Evolutionary conservation across 2,797 vertebrate species (phyloP), one percentile per base, ranked within the genome.

Genomic region (Craterocephalus amniculus): DNA sequence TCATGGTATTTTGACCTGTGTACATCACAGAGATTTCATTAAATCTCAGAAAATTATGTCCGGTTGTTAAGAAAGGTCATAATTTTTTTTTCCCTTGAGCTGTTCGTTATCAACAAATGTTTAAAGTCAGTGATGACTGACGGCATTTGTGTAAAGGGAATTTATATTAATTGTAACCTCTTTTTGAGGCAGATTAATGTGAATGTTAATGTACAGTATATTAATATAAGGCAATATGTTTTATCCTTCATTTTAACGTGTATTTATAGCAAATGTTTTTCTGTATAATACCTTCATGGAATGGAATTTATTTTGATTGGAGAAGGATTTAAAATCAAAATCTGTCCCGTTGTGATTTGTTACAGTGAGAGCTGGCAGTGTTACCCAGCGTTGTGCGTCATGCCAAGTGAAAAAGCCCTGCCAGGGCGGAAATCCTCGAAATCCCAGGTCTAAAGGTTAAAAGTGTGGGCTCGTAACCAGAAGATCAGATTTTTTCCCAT

Each of bases 391-490:
- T 74, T 58, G 74, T 69, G 71, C 72, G 74, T 72, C 67, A 63
- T 76, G 76, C 84, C 83, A 76, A 82, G 69, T 55, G 66, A 60
- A 67, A 75, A 76, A 80, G 79, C 71, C 59, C 76, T 75, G 66
- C 76, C 68, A 81, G 74, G 74, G 78, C 9, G 63, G 52, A 82
- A 78, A 87, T 81, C 70, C 66, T 63, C 24, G 55, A 88, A 83
- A 80, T 80, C 60, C 67, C 58, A 68, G 64, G 78, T 84, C 58
- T 72, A 65, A 82, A 86, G 78, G 83, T 84, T 81, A 80, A 73
- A 84, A 69, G 79, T 70, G 72, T 84, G 72, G 35, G 62, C 13
- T 70, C 68, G 54, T 36, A 67, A 74, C 35, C 64, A 66, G 51
- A 56, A 27, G 64, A 70, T 80, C 62, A 52, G 59, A 59, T n/a